Evolutionary conservation across 64 coral and sea anemone genomes (phyloP).

Genomic region (Platygyra sinensis): DNA sequence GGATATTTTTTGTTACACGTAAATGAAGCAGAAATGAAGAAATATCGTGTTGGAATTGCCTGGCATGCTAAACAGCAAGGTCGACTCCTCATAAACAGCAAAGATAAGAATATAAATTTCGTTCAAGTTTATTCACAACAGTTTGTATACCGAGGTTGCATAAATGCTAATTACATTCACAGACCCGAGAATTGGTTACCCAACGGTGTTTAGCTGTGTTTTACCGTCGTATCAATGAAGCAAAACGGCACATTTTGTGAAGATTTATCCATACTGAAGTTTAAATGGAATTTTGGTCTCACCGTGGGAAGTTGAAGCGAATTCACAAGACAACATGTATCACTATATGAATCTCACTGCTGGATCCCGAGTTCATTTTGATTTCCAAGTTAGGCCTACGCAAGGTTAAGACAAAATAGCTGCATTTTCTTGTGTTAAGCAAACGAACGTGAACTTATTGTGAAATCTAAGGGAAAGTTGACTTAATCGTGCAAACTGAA

Average conservation of each 20-base stretch:
- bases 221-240: neutral
- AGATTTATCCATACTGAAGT: neutral
- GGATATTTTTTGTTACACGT: neutral
- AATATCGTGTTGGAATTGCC: no score
- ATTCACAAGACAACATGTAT: no score
- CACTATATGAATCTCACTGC: no score
- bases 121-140: neutral
- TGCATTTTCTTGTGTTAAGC: neutral
- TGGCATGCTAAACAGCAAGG: no score
- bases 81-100: no score
- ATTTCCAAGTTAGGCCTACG: neutral
- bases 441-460: neutral
- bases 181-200: neutral
- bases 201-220: neutral
- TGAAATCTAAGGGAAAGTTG: neutral
- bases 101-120: neutral
- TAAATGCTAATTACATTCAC: neutral
- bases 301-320: no score
- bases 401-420: neutral
- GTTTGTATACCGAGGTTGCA: neutral
- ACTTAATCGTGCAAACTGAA: neutral
- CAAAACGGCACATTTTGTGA: neutral
- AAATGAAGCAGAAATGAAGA: neutral
- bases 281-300: neutral
- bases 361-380: neutral